Percentiles rank a stretch among this genome's conserved stretches.
Evolutionary conservation across 1,140 invertebrate species (phyloP).

Genomic region (Aphelenchoides besseyi): DNA sequence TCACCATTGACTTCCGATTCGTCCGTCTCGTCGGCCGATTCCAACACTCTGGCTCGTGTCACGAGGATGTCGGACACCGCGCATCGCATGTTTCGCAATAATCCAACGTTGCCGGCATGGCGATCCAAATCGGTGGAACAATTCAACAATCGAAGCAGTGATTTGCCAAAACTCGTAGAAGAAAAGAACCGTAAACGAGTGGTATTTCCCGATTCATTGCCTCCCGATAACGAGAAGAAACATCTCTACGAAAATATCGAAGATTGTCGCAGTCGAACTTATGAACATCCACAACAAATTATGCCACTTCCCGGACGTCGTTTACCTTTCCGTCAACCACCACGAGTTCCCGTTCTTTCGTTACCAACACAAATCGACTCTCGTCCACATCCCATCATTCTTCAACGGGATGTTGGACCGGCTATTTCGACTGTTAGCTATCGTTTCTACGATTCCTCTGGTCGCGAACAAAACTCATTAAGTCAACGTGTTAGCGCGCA

Average conservation of each 20-base stretch:
- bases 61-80: background rate
- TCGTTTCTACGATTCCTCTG: constrained; percentile 4
- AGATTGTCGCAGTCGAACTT: background rate
- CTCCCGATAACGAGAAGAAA: background rate
- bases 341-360: constrained; percentile 8
- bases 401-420: background rate
- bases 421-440: background rate
- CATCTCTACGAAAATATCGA: constrained; percentile 12
- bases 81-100: background rate
- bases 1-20: background rate
- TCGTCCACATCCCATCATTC: background rate
- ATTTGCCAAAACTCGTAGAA: background rate
- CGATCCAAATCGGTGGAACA: constrained; percentile 8
- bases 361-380: background rate
- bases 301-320: background rate
- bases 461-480: constrained; percentile 9
- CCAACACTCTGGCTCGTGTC: background rate
- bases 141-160: background rate
- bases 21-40: background rate
- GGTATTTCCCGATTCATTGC: background rate
- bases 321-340: background rate
- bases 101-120: background rate
- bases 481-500: constrained; percentile 7
- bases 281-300: constrained; percentile 1
- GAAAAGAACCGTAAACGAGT: background rate